phyloP scores from a whole-genome alignment of 1,140 invertebrate genomes.

The Drosophila prosaltans region DNA sequence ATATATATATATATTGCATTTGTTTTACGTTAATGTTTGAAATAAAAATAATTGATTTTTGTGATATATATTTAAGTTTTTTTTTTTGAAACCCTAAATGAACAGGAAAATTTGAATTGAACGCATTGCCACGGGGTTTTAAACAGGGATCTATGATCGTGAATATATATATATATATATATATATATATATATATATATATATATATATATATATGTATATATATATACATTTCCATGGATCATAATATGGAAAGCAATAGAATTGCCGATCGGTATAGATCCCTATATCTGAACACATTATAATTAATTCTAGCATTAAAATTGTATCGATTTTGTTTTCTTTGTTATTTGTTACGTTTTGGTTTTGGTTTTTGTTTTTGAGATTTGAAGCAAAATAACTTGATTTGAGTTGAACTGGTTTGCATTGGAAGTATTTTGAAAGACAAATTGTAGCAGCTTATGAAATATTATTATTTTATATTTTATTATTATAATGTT shows the following conservation, averaged over 20 bases:
- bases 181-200: too few relatives aligned
- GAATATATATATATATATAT: too few relatives aligned
- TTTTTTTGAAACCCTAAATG: slow-evolving; percentile 11
- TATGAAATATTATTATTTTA: slow-evolving; percentile 44
- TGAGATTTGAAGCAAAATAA: slow-evolving; percentile 25
- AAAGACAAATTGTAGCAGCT: slow-evolving; percentile 69
- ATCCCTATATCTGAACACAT: slow-evolving; percentile 11
- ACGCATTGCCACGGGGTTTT: slow-evolving; percentile 43
- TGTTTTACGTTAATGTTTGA: slow-evolving; percentile 1
- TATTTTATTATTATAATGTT: slow-evolving; percentile 24
- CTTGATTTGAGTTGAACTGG: slow-evolving; percentile 35
- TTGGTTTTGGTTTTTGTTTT: slow-evolving; percentile 15
- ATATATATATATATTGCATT: slow-evolving; percentile 39
- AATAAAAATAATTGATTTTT: slow-evolving; percentile 7
- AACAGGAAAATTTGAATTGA: slow-evolving; percentile 40
- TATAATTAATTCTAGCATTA: slow-evolving; percentile 8
- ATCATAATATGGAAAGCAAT: not conserved
- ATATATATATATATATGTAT: too few relatives aligned
- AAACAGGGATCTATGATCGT: not conserved
- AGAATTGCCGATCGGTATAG: not conserved
- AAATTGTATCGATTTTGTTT: slow-evolving; percentile 25
- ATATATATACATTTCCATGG: too few relatives aligned
- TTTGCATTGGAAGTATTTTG: slow-evolving; percentile 62
- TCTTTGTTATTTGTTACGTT: slow-evolving; percentile 14
- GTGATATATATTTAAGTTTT: slow-evolving; percentile 6